phyloP scores from a whole-genome alignment of 2,797 vertebrate species.

The Monodelphis domestica region DNA sequence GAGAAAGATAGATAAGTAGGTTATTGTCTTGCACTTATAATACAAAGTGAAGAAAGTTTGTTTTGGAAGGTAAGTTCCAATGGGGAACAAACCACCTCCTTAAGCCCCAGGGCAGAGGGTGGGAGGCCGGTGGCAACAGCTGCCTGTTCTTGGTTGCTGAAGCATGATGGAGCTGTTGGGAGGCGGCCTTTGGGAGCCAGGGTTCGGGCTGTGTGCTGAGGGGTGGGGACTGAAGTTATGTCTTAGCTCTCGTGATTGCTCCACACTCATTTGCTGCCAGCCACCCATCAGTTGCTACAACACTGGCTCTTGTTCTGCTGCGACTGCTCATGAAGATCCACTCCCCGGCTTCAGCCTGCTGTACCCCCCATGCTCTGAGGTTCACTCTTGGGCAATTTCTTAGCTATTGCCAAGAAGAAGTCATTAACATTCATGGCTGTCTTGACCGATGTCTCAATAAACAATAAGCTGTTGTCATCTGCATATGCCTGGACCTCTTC shows the following conservation, averaged over 20 bases:
- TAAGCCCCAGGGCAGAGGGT: conserved; percentile 62
- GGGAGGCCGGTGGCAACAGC: conserved; percentile 79
- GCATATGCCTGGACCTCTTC: conserved; percentile 89
- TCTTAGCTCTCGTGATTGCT: conserved; percentile 82
- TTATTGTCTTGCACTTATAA: conserved; percentile 84
- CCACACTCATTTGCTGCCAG: conserved; percentile 65
- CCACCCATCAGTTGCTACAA: conserved; percentile 86
- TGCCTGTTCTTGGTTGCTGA: conserved; percentile 80
- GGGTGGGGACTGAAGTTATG: conserved; percentile 81
- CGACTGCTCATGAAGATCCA: conserved; percentile 88
- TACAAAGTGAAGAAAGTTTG: conserved; percentile 86
- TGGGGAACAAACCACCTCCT: conserved; percentile 62
- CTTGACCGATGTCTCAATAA: conserved; percentile 91
- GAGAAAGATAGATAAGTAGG: conserved; percentile 70
- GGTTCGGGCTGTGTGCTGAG: conserved; percentile 81
- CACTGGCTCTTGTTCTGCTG: conserved; percentile 88
- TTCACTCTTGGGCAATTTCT: conserved; percentile 90
- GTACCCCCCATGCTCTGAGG: conserved; percentile 84
- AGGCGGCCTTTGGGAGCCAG: conserved; percentile 77
- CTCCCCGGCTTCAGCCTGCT: conserved; percentile 83
- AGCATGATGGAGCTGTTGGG: conserved; percentile 82
- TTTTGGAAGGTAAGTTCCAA: conserved; percentile 82
- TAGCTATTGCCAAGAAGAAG: conserved; percentile 89
- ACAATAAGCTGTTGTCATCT: conserved; percentile 89
- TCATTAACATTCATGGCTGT: conserved; percentile 90